These are phyloP conservation scores for Odocoileus virginianus DNA, from an alignment of 2,113 vertebrate genomes.

Conservation along the genomic window DNA sequence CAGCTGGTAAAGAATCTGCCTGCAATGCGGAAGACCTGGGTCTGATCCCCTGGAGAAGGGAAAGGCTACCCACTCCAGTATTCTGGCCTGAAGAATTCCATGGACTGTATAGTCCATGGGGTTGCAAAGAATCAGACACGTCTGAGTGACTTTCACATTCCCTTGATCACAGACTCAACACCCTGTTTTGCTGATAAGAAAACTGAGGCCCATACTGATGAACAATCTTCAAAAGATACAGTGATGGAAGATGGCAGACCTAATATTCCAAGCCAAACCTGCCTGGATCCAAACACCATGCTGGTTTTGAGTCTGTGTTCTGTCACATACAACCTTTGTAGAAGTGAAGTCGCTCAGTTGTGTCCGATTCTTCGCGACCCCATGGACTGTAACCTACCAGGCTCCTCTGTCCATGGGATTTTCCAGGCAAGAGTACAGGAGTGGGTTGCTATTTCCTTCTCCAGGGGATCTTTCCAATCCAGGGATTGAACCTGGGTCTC, in stretches of 20 bases:
- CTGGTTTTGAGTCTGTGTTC: background rate
- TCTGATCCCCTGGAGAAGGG: background rate
- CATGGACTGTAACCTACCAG: background rate
- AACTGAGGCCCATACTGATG: background rate
- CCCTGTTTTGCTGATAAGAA: background rate
- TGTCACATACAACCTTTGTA: fast-evolving
- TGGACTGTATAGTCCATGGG: background rate
- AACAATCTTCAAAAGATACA: background rate
- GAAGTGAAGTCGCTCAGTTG: background rate
- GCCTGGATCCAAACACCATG: background rate
- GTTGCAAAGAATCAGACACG: background rate
- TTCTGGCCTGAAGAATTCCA: background rate
- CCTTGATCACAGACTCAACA: background rate
- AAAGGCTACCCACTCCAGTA: background rate
- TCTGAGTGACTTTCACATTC: background rate
- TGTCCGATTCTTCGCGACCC: fast-evolving
- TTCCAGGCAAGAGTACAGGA: background rate
- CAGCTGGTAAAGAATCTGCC: background rate
- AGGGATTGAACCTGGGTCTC: background rate
- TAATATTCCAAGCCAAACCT: background rate
- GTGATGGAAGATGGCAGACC: background rate
- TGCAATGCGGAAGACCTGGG: fast-evolving
- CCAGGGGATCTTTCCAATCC: background rate
- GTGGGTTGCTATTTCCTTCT: background rate
- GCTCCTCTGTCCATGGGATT: background rate